Evolutionary conservation across 1,140 invertebrate genomes (phyloP).

Genomic region (Anadara kagoshimensis): DNA sequence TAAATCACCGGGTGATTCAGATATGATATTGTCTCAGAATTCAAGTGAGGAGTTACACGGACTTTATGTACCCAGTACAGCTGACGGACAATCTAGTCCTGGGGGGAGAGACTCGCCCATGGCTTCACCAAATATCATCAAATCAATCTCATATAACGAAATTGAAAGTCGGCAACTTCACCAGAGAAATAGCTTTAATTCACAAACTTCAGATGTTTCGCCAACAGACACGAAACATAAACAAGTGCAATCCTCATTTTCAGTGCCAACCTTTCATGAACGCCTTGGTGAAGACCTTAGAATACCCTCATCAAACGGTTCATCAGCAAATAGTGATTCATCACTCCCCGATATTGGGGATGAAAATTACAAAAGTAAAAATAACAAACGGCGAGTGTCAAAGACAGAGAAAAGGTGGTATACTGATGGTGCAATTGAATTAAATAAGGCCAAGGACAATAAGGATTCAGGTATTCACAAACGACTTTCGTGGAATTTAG

Average conservation of each 20-base stretch:
- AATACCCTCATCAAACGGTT: constrained; percentile 39
- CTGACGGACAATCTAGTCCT: constrained; percentile 33
- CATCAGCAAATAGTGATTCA: constrained; percentile 40
- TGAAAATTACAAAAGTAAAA: constrained; percentile 60
- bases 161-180: constrained; percentile 18
- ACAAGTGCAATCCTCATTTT: constrained; percentile 52
- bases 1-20: constrained; percentile 24
- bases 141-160: constrained; percentile 34
- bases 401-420: constrained; percentile 78
- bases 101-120: constrained; percentile 10
- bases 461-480: constrained; percentile 80
- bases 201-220: not conserved
- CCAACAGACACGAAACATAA: not conserved
- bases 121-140: constrained; percentile 2
- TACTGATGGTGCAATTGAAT: constrained; percentile 81
- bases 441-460: constrained; percentile 76
- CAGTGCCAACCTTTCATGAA: constrained; percentile 48
- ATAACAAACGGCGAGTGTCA: constrained; percentile 74
- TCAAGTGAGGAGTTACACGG: not conserved
- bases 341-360: constrained; percentile 54
- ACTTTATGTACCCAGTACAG: constrained; percentile 13
- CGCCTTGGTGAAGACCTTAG: constrained; percentile 34
- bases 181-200: constrained; percentile 1
- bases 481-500: constrained; percentile 81
- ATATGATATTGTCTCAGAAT: constrained; percentile 26